phyloP scores from a whole-genome alignment of 2,797 vertebrate genomes.

The Enteromius anoplus region DNA sequence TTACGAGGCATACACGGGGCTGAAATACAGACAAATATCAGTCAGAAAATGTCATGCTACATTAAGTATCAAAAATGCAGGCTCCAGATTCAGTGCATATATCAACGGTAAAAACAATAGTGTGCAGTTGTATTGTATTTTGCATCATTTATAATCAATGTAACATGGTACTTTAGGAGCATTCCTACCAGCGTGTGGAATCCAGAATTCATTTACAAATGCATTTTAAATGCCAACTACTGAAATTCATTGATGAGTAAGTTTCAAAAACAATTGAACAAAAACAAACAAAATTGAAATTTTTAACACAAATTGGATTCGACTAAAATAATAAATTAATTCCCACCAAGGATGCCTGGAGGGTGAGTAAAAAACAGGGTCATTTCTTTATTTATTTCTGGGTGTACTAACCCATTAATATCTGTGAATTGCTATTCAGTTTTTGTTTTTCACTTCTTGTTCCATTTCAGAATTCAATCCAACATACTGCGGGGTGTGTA shows the following conservation, averaged over 20 bases:
- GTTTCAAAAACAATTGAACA: not conserved
- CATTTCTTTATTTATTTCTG: no score
- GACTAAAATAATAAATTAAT: no score
- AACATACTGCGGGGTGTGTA: not conserved
- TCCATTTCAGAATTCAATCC: not conserved
- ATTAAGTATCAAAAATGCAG: not conserved
- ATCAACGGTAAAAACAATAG: not conserved
- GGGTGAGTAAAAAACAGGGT: no score
- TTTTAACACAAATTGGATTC: no score
- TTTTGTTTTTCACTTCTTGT: not conserved
- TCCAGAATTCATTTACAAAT: not conserved
- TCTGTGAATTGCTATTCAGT: not conserved
- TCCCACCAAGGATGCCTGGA: no score
- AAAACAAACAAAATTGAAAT: no score
- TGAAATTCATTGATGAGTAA: not conserved
- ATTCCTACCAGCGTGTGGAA: no score
- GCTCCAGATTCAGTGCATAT: not conserved
- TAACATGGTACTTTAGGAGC: not conserved
- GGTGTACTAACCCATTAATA: no score
- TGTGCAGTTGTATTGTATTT: no score
- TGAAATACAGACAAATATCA: slow-evolving; percentile 53
- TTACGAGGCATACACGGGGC: slow-evolving; percentile 71
- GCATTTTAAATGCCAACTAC: not conserved
- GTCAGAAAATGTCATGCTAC: not conserved
- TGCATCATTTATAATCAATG: not conserved